Conservation (phyloP, 2,888 invertebrate species). For the Hermodice carunculata region DNA sequence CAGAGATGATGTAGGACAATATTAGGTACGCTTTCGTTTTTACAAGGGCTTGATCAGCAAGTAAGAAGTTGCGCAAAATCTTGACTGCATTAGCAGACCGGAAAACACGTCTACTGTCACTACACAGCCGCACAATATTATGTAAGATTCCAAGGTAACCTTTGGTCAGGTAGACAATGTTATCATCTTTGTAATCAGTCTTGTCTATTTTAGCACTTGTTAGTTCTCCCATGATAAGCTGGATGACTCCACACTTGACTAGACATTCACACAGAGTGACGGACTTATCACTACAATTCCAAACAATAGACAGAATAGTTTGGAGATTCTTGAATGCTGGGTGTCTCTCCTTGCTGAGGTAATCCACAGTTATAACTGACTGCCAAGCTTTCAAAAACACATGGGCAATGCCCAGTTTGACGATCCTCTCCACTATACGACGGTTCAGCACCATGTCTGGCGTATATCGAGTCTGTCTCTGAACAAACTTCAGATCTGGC, state of each 20-base stretch:
- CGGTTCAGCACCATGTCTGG: conserved; percentile 37
- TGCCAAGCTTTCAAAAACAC: conserved; percentile 41
- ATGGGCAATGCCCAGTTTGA: conserved; percentile 40
- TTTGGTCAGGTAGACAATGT: conserved; percentile 50
- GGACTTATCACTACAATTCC: conserved; percentile 58
- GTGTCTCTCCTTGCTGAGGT: conserved; percentile 23
- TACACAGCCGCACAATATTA: conserved; percentile 56
- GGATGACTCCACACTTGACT: conserved; percentile 32
- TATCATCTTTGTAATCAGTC: conserved; percentile 35
- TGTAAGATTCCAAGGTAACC: conserved; percentile 62
- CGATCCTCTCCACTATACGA: conserved; percentile 39
- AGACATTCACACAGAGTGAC: conserved; percentile 52
- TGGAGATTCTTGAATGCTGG: conserved; percentile 48
- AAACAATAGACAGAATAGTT: conserved; percentile 50
- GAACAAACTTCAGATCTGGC: conserved; percentile 36
- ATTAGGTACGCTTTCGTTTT: conserved; percentile 60
- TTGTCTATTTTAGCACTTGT: conserved; percentile 12
- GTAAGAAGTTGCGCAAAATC: conserved; percentile 41
- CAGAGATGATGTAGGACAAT: conserved; percentile 60
- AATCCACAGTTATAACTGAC: conserved; percentile 29
- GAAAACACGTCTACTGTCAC: conserved; percentile 48
- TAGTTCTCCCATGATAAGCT: conserved; percentile 37
- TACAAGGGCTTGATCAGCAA: conserved; percentile 45
- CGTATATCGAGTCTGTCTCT: conserved; percentile 41
- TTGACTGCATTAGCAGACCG: conserved; percentile 45